These are phyloP conservation scores for Bradypodion ventrale DNA, from an alignment of 2,797 vertebrate species.

Conservation along the genomic window DNA sequence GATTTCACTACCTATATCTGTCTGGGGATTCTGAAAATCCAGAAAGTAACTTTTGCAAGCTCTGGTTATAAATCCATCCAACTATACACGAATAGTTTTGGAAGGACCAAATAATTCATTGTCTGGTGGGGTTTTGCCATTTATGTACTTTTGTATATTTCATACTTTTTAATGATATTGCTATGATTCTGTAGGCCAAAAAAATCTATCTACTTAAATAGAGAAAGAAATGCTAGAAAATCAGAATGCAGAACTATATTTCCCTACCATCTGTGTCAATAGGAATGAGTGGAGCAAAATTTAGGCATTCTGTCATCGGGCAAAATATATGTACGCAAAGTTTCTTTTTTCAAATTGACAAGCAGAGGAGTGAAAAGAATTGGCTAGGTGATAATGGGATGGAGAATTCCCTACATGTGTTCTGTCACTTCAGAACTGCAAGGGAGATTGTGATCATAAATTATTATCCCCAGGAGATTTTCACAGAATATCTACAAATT, in stretches of 20 bases:
- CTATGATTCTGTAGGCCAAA: too few species aligned
- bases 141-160: too few species aligned
- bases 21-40: too few species aligned
- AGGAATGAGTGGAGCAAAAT: conserved; percentile 27
- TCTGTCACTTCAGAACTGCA: conserved; percentile 8
- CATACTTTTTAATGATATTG: too few species aligned
- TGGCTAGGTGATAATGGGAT: conserved; percentile 26
- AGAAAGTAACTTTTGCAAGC: too few species aligned
- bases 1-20: too few species aligned
- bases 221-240: neutral
- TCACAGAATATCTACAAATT: conserved; percentile 14
- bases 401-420: conserved; percentile 7
- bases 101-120: too few species aligned
- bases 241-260: neutral
- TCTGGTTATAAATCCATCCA: too few species aligned
- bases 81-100: too few species aligned
- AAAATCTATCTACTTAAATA: too few species aligned
- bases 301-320: conserved; percentile 20
- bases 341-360: conserved; percentile 27
- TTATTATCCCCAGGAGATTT: conserved; percentile 6
- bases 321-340: conserved; percentile 14
- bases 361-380: conserved; percentile 25
- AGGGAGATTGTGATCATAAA: conserved; percentile 14
- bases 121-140: too few species aligned
- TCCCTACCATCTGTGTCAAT: neutral